phyloP scores from a whole-genome alignment of 1,140 invertebrate species.

The Ctenoplectra terminalis region DNA sequence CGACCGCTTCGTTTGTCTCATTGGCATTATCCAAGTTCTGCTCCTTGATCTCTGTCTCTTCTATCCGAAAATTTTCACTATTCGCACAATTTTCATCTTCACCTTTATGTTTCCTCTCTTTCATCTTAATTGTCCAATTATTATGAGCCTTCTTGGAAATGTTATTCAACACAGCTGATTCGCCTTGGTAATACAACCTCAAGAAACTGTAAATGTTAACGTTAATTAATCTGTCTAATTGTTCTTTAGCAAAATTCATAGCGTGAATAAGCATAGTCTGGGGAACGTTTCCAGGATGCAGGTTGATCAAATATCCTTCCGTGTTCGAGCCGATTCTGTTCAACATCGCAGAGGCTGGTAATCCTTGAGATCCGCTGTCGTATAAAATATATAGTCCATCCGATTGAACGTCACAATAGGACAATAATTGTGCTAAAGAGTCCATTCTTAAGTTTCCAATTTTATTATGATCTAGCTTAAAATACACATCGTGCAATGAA shows the following conservation, averaged over 20 bases:
- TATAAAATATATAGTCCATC: constrained; percentile 92
- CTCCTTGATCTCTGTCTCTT: background rate
- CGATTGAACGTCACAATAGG: constrained; percentile 90
- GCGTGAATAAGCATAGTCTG: constrained; percentile 90
- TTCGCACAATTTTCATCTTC: background rate
- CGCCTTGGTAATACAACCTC: constrained; percentile 85
- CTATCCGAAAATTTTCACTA: background rate
- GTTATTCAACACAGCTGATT: constrained; percentile 43
- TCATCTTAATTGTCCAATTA: background rate
- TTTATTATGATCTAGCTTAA: constrained; percentile 89
- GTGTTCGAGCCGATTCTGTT: constrained; percentile 87
- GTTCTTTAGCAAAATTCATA: constrained; percentile 89
- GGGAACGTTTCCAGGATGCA: constrained; percentile 91
- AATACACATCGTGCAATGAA: constrained; percentile 91
- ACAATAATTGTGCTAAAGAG: constrained; percentile 93
- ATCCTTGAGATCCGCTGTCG: constrained; percentile 92
- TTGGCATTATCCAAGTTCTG: background rate
- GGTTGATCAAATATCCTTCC: constrained; percentile 87
- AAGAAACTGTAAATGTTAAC: constrained; percentile 90
- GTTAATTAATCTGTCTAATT: constrained; percentile 86
- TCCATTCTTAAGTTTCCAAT: constrained; percentile 92
- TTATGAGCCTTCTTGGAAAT: constrained; percentile 18
- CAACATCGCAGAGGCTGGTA: constrained; percentile 92
- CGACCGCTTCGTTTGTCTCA: constrained; percentile 62
- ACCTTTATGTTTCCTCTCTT: background rate